These are phyloP conservation scores for Orthosia gracilis DNA, from an alignment of 2,888 invertebrate genomes.

Conservation along the genomic window DNA sequence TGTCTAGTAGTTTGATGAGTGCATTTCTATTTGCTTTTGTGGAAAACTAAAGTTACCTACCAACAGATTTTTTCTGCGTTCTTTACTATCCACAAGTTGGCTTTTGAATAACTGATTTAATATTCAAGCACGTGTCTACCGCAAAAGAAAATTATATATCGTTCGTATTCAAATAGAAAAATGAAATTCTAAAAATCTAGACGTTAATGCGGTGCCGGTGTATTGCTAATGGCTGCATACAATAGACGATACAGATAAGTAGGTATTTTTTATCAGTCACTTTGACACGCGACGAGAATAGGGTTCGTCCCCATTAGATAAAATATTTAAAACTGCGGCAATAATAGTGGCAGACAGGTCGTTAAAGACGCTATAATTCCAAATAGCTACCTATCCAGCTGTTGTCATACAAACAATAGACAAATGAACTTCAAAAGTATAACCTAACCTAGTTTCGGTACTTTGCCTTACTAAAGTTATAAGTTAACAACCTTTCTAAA, in stretches of 20 bases:
- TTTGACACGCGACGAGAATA: slow-evolving; percentile 48
- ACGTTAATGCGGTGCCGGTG: slow-evolving; percentile 29
- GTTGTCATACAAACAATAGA: slow-evolving; percentile 25
- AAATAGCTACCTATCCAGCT: slow-evolving; percentile 4
- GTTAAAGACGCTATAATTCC: slow-evolving; percentile 21
- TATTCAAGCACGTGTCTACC: slow-evolving; percentile 1
- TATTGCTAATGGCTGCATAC: slow-evolving; percentile 51
- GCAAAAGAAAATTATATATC: not conserved
- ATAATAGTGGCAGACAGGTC: slow-evolving; percentile 28
- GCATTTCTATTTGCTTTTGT: not conserved
- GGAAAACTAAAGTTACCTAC: not conserved
- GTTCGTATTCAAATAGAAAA: not conserved
- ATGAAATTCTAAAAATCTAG: slow-evolving; percentile 39
- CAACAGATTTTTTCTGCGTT: too few species aligned
- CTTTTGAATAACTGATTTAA: not conserved
- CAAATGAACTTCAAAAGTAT: slow-evolving; percentile 20
- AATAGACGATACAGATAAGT: slow-evolving; percentile 36
- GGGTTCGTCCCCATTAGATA: slow-evolving; percentile 40
- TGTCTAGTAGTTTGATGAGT: not conserved
- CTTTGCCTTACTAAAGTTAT: slow-evolving; percentile 43
- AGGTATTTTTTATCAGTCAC: slow-evolving; percentile 44
- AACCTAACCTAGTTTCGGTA: slow-evolving; percentile 25
- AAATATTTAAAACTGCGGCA: slow-evolving; percentile 27
- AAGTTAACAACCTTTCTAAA: slow-evolving; percentile 36
- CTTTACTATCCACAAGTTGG: not conserved